These are phyloP conservation scores for Heliocidaris erythrogramma DNA, from an alignment of 35 echinoderm and acorn worm genomes.

Conservation along the genomic window DNA sequence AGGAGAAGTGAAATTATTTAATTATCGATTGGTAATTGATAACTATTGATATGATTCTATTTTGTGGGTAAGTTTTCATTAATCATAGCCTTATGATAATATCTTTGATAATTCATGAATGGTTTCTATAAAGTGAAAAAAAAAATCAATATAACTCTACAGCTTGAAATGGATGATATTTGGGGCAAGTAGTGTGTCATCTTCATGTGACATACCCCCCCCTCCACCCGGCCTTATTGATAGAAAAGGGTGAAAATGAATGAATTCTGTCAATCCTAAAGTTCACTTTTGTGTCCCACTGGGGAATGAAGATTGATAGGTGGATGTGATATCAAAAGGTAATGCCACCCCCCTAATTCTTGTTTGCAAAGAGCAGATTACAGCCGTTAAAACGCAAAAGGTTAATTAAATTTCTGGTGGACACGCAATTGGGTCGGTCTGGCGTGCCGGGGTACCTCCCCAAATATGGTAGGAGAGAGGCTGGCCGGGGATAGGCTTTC, in stretches of 20 bases:
- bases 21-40: too few relatives aligned
- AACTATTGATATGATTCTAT: too few relatives aligned
- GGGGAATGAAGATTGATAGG: constrained; percentile 15
- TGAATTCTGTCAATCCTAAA: constrained; percentile 11
- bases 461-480: constrained; percentile 22
- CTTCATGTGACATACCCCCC: neutral
- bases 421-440: constrained; percentile 1
- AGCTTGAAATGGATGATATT: neutral
- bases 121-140: too few relatives aligned
- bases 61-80: too few relatives aligned
- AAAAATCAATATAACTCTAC: neutral
- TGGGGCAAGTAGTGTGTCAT: neutral
- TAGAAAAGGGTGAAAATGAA: neutral
- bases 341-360: constrained; percentile 9
- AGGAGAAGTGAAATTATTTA: too few relatives aligned
- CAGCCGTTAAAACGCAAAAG: neutral
- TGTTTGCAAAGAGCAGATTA: constrained; percentile 37
- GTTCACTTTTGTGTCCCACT: neutral
- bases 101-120: too few relatives aligned
- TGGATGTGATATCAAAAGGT: constrained; percentile 17
- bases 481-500: constrained; percentile 27
- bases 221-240: neutral
- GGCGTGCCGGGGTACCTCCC: neutral
- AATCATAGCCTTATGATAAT: too few relatives aligned
- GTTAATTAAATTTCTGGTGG: constrained; percentile 44